Evolutionary conservation across 2,888 invertebrate genomes (phyloP), one percentile per base, ranked within the genome.

Genomic region (Drosophila maculinotata): DNA sequence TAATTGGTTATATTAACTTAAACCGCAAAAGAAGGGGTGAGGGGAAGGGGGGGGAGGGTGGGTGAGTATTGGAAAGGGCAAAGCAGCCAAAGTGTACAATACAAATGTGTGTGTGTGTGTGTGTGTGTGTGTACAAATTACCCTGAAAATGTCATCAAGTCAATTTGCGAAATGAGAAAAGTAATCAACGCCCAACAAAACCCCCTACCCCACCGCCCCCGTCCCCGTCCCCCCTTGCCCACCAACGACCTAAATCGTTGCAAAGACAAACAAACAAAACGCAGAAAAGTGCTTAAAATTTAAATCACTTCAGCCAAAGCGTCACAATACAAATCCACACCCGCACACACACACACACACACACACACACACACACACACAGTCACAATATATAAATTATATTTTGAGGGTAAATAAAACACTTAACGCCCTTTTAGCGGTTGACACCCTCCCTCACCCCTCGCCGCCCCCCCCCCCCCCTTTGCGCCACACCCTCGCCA

Each of bases 391-490:
- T 83, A 83, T 83, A 83, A 83, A 83, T 83, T 83, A 86, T 86
- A 86, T 83, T 83, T 83, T 69, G 81, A 83, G 83, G 84, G 83
- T 86, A 83, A 83, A 83, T 83, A 83, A 83, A 83, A 86, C 83
- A 83, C 83, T 83, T 83, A 83, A 86, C 83, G 83, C 86, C 86
- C 83, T 83, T 83, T 83, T 83, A 83, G 83, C 83, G 86, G 83
- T 83, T 86, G 71, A 83, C 69, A 76, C 79, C 69, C 78, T n/a
- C 47, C 26, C 28, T 53, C 15, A 33, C 14, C n/a, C 35, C 28
- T 7, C 15, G 7, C 25, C 8, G 23, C 15, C 10, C 7, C 17
- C 5, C 3, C 7, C n/a, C 23, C n/a, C 20, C 2, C 20, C 4
- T 20, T 20, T 4, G 5, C 44, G 8, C n/a, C 33, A 5, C 57